Conservation (phyloP, 53 echinoderm and acorn worm species). For the Echinarachnius parma region DNA sequence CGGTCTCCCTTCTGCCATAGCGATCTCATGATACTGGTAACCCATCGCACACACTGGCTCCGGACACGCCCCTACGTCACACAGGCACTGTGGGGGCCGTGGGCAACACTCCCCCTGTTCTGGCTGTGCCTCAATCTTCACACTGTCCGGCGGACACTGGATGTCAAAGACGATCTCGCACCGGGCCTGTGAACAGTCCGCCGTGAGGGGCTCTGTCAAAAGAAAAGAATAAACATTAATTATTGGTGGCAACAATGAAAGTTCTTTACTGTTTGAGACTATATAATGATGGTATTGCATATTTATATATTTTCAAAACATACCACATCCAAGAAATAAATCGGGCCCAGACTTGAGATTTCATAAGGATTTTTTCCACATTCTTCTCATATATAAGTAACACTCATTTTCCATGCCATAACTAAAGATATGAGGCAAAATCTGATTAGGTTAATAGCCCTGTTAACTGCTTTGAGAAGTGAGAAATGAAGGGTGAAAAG, state of each 20-base stretch:
- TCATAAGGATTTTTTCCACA: too few species aligned
- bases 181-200: conserved; percentile 65
- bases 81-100: conserved; percentile 70
- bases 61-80: conserved; percentile 72
- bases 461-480: too few species aligned
- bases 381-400: too few species aligned
- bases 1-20: conserved; percentile 63
- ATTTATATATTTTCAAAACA: too few species aligned
- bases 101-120: conserved; percentile 86
- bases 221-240: background rate
- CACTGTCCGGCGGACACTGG: conserved; percentile 81
- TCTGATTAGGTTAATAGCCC: too few species aligned
- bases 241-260: background rate
- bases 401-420: too few species aligned
- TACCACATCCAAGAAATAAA: too few species aligned
- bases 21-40: conserved; percentile 61
- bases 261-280: background rate
- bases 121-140: conserved; percentile 61
- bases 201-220: conserved; percentile 36
- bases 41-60: conserved; percentile 74
- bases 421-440: too few species aligned
- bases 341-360: too few species aligned
- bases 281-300: background rate
- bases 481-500: too few species aligned
- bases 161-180: conserved; percentile 74